Conservation (phyloP, 2,888 invertebrate species). For the Oxyteleia sp. region DNA sequence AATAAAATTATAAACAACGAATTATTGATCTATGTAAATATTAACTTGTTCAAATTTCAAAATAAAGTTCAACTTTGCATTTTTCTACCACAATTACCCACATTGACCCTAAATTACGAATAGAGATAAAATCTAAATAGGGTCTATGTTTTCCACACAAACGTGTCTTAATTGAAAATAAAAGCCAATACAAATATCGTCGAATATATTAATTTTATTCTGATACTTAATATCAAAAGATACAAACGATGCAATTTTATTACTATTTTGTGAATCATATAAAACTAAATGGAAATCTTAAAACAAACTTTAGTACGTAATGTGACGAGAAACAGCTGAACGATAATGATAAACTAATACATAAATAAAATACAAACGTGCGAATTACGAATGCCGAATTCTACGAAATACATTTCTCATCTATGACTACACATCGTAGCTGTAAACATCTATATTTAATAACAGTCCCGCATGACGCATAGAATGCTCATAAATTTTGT, state of each 20-base stretch:
- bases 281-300: not conserved
- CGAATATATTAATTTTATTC: slow-evolving; percentile 18
- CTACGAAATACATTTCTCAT: not conserved
- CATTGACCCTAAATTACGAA: too few relatives aligned
- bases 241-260: not conserved
- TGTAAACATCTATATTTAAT: slow-evolving; percentile 23
- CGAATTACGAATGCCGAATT: not conserved
- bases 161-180: not conserved
- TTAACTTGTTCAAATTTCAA: too few relatives aligned
- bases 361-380: not conserved
- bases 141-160: too few relatives aligned
- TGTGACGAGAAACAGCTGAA: too few relatives aligned
- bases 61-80: too few relatives aligned
- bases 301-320: too few relatives aligned
- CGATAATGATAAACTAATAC: not conserved
- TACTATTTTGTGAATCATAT: not conserved
- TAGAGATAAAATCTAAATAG: too few relatives aligned
- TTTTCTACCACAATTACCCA: too few relatives aligned
- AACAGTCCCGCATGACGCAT: slow-evolving; percentile 28
- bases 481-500: slow-evolving; percentile 30
- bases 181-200: not conserved
- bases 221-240: not conserved
- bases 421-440: not conserved
- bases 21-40: too few relatives aligned
- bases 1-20: too few relatives aligned